phyloP scores from a whole-genome alignment of 2,888 invertebrate genomes.

The Drosophila macrothrix region DNA sequence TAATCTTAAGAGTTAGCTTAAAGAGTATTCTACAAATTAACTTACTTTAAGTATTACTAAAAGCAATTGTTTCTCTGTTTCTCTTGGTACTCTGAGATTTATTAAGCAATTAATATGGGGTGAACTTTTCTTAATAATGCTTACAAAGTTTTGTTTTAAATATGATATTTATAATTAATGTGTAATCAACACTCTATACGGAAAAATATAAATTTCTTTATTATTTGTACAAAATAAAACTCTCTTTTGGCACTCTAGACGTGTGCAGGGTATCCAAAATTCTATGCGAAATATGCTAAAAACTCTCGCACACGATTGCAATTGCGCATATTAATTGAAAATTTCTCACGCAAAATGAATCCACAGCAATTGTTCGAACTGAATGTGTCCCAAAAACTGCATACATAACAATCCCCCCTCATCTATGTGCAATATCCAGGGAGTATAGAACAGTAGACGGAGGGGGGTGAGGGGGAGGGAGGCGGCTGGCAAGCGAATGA shows the following conservation, averaged over 20 bases:
- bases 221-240: background rate
- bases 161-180: background rate
- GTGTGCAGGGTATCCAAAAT: conserved; percentile 35
- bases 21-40: background rate
- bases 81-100: background rate
- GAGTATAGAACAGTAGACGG: background rate
- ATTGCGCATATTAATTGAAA: conserved; percentile 81
- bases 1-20: background rate
- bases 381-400: conserved; percentile 54
- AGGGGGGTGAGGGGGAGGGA: too few relatives aligned
- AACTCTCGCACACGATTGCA: conserved; percentile 63
- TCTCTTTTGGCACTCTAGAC: too few relatives aligned
- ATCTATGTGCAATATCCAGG: conserved; percentile 5
- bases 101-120: background rate
- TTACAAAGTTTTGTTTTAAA: too few relatives aligned
- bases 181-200: fast-evolving
- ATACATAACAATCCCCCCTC: conserved; percentile 53
- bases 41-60: background rate
- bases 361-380: conserved; percentile 57
- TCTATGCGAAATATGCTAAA: conserved; percentile 70
- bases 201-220: background rate
- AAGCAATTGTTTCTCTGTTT: background rate
- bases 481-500: background rate
- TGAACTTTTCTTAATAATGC: background rate
- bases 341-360: conserved; percentile 75